phyloP scores from a whole-genome alignment of 1,140 invertebrate genomes.

The Drosophila triauraria region DNA sequence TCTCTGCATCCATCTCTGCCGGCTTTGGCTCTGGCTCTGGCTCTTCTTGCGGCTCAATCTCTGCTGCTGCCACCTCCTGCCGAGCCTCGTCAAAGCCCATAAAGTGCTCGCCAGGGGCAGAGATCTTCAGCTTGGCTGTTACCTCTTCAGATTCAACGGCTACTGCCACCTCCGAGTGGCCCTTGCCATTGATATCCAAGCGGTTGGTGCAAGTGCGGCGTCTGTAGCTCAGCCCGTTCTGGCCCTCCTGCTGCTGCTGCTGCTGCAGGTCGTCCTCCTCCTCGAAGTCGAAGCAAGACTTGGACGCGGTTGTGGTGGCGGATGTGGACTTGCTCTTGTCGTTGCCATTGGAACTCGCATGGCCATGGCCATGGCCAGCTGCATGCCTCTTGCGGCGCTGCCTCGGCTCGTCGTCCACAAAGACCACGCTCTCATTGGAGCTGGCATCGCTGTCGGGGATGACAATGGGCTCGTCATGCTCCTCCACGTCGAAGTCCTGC shows the following conservation, averaged over 20 bases:
- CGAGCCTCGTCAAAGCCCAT: constrained; percentile 38
- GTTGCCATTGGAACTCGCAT: background rate
- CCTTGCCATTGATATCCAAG: constrained; percentile 4
- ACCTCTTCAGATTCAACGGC: background rate
- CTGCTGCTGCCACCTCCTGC: background rate
- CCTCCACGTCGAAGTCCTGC: constrained; percentile 56
- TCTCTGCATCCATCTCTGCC: background rate
- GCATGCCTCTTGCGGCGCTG: constrained; percentile 18
- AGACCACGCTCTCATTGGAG: constrained; percentile 69
- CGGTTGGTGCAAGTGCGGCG: constrained; percentile 26
- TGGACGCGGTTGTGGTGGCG: background rate
- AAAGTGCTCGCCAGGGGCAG: constrained; percentile 18
- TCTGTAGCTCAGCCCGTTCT: constrained; percentile 44
- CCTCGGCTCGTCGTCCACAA: constrained; percentile 50
- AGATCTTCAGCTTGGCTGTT: background rate
- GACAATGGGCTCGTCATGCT: constrained; percentile 51
- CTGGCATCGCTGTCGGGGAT: constrained; percentile 73
- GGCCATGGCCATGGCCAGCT: background rate
- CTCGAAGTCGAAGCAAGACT: constrained; percentile 66
- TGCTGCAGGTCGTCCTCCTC: constrained; percentile 60
- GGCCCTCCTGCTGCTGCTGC: constrained; percentile 24
- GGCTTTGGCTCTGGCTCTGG: background rate
- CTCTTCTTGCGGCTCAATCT: background rate
- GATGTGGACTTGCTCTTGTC: constrained; percentile 2
- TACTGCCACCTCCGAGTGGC: background rate